phyloP scores from a whole-genome alignment of 2,888 invertebrate species.

The Emmelina monodactyla region DNA sequence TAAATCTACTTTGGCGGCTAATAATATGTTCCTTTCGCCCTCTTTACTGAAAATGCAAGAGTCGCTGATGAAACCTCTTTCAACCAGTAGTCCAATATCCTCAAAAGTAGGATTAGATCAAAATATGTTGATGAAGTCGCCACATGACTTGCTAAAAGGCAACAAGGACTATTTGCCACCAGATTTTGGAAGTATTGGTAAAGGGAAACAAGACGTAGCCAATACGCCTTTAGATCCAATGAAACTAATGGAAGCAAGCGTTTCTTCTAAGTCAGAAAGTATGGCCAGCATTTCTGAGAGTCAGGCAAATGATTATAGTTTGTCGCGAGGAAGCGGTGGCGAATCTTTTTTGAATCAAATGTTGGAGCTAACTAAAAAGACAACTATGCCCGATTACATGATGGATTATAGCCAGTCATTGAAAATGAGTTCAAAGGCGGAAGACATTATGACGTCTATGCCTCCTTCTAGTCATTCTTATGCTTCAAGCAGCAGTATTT shows the following conservation, averaged over 20 bases:
- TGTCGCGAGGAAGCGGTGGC: constrained; percentile 49
- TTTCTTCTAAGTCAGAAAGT: constrained; percentile 59
- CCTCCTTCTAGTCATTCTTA: constrained; percentile 58
- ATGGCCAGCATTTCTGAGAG: constrained; percentile 38
- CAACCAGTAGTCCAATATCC: constrained; percentile 63
- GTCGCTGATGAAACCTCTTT: constrained; percentile 65
- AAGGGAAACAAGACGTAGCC: constrained; percentile 53
- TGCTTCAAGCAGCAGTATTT: constrained; percentile 40
- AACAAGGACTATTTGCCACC: constrained; percentile 60
- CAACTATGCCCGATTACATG: constrained; percentile 58
- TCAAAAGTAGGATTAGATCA: constrained; percentile 52
- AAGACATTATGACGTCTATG: constrained; percentile 53
- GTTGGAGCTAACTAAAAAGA: constrained; percentile 61
- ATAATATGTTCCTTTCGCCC: constrained; percentile 81
- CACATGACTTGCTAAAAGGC: constrained; percentile 47
- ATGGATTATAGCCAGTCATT: constrained; percentile 61
- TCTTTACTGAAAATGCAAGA: constrained; percentile 78
- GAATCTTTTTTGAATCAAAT: constrained; percentile 61
- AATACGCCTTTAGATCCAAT: constrained; percentile 41
- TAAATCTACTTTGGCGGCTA: constrained; percentile 76
- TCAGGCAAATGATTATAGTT: constrained; percentile 52
- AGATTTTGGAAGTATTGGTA: constrained; percentile 61
- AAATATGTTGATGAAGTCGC: constrained; percentile 48
- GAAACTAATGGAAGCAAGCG: constrained; percentile 45
- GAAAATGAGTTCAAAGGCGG: constrained; percentile 65